phyloP scores from a whole-genome alignment of 2,113 vertebrate genomes.

The Rhea americana region DNA sequence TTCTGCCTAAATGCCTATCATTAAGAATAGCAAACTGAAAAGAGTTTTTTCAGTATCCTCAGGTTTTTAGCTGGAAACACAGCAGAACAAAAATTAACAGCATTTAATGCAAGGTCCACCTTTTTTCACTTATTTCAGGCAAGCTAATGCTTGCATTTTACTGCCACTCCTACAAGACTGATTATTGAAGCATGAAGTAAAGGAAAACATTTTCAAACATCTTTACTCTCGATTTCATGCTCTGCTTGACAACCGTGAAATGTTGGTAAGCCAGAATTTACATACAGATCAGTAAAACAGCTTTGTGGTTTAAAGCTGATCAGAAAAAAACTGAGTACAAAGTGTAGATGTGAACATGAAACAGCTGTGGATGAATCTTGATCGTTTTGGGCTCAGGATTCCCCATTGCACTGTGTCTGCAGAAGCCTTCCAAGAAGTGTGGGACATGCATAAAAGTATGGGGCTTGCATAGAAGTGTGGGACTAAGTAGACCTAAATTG shows the following conservation, averaged over 20 bases:
- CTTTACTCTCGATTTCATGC: neutral
- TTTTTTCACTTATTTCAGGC: neutral
- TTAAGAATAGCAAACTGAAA: neutral
- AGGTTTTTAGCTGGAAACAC: neutral
- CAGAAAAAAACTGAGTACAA: accelerated
- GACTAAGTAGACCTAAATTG: accelerated
- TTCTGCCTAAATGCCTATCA: neutral
- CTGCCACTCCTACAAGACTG: neutral
- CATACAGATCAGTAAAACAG: neutral
- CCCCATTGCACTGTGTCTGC: accelerated
- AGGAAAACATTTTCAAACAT: neutral
- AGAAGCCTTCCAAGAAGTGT: neutral
- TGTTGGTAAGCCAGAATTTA: neutral
- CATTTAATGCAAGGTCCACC: accelerated
- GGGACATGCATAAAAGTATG: neutral
- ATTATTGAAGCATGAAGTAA: neutral
- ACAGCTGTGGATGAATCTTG: accelerated
- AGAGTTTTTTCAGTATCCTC: neutral
- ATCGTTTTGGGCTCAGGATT: accelerated
- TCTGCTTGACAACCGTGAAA: neutral
- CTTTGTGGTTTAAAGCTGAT: neutral
- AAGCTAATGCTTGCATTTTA: neutral
- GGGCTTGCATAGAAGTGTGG: accelerated
- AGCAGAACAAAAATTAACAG: neutral
- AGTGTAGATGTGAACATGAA: accelerated